phyloP scores from a whole-genome alignment of 2,888 invertebrate species.

The Cabera pusaria region DNA sequence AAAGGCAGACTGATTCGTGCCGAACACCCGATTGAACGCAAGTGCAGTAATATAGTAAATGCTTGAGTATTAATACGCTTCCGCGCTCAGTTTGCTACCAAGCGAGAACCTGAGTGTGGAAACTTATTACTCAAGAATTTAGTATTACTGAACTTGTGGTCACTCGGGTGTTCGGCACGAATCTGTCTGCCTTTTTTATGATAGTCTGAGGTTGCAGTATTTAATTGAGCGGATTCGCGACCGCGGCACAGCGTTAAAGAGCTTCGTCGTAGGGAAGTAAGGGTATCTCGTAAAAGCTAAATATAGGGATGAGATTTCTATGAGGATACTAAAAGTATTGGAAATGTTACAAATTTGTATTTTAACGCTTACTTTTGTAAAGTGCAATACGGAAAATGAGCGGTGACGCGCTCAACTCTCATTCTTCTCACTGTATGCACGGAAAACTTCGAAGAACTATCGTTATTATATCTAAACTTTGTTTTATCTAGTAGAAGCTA shows the following conservation, averaged over 20 bases:
- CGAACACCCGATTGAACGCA: too few species aligned
- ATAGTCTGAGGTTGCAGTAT: too few species aligned
- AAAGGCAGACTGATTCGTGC: too few species aligned
- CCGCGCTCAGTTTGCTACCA: too few species aligned
- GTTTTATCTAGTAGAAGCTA: constrained; percentile 43
- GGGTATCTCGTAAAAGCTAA: constrained; percentile 72
- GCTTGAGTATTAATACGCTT: too few species aligned
- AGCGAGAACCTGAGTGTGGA: too few species aligned
- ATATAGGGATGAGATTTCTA: constrained; percentile 72
- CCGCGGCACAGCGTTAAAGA: constrained; percentile 69
- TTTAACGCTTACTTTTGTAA: constrained; percentile 41
- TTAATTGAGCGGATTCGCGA: constrained; percentile 59
- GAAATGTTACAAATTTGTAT: constrained; percentile 82
- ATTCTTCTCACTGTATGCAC: constrained; percentile 38
- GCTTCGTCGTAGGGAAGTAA: constrained; percentile 78
- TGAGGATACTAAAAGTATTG: constrained; percentile 77
- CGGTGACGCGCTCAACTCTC: constrained; percentile 28
- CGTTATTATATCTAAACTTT: constrained; percentile 34
- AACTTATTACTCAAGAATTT: too few species aligned
- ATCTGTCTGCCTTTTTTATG: too few species aligned
- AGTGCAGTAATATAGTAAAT: too few species aligned
- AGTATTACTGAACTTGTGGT: too few species aligned
- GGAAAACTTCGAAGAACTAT: constrained; percentile 28
- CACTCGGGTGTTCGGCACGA: too few species aligned
- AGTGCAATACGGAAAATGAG: constrained; percentile 30